These are phyloP conservation scores for Synanthedon formicaeformis DNA, from an alignment of 2,888 invertebrate species.

Conservation along the genomic window DNA sequence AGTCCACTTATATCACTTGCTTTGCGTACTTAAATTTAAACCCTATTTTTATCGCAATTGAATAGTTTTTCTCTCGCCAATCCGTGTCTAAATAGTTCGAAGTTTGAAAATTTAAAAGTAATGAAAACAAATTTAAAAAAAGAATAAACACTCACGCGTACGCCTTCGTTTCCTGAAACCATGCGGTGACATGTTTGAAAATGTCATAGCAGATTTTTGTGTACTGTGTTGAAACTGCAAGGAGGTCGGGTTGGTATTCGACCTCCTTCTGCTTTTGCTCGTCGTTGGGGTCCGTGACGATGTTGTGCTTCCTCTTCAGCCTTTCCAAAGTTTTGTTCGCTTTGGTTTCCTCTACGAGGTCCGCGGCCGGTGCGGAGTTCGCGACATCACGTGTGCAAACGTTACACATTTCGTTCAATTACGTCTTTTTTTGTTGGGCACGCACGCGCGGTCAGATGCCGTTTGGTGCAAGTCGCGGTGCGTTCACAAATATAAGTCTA, in stretches of 20 bases:
- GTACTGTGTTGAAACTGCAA: slow-evolving; percentile 58
- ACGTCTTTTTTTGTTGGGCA: neutral
- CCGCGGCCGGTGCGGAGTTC: slow-evolving; percentile 15
- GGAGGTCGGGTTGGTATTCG: slow-evolving; percentile 57
- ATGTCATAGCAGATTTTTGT: slow-evolving; percentile 50
- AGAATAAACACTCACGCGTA: slow-evolving; percentile 53
- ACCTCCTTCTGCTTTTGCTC: slow-evolving; percentile 45
- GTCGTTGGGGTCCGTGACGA: slow-evolving; percentile 43
- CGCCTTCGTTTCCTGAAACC: slow-evolving; percentile 52
- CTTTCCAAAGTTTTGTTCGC: slow-evolving; percentile 33
- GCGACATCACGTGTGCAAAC: slow-evolving; percentile 46
- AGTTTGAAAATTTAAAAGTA: neutral
- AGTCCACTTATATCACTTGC: neutral
- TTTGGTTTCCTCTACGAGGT: slow-evolving; percentile 20
- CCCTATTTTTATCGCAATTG: neutral
- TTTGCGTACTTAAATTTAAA: neutral
- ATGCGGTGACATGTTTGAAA: slow-evolving; percentile 36
- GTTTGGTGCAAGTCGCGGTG: slow-evolving; percentile 19
- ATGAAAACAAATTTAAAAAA: neutral
- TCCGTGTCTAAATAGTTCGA: neutral
- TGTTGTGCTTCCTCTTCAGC: slow-evolving; percentile 59
- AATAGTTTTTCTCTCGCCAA: neutral
- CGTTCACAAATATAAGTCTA: slow-evolving; percentile 47
- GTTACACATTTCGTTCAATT: slow-evolving; percentile 40
- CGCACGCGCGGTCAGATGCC: slow-evolving; percentile 13